A percentile compares a stretch with the other conserved stretches of the same genome.
These are phyloP conservation scores for Aleiodes alternator DNA, from an alignment of 2,888 invertebrate genomes.

Conservation along the genomic window DNA sequence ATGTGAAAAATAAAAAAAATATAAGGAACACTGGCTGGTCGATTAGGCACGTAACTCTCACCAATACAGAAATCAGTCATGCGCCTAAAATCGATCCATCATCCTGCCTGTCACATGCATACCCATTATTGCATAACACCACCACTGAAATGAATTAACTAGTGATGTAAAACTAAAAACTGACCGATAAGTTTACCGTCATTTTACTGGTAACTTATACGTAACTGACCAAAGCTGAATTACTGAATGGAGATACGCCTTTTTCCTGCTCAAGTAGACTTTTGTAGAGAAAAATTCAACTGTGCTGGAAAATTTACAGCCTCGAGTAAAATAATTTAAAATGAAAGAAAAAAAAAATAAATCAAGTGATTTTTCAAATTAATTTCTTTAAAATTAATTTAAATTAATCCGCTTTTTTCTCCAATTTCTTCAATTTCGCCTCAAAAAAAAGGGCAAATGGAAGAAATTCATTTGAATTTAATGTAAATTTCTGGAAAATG, in stretches of 20 bases:
- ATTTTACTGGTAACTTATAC: too few relatives aligned
- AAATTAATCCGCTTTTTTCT: too few relatives aligned
- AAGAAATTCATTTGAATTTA: too few relatives aligned
- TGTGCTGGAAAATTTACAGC: constrained; percentile 9
- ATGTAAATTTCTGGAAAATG: too few relatives aligned
- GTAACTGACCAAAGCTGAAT: too few relatives aligned
- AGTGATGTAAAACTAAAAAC: neutral
- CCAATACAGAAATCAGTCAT: constrained; percentile 10
- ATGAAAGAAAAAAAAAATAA: neutral
- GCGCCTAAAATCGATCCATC: neutral
- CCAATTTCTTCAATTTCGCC: too few relatives aligned
- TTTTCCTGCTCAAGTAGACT: too few relatives aligned
- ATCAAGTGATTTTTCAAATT: too few relatives aligned
- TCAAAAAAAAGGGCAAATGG: too few relatives aligned
- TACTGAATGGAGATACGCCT: too few relatives aligned
- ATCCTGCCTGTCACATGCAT: constrained; percentile 11
- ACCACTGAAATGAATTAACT: neutral
- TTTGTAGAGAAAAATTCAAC: too few relatives aligned
- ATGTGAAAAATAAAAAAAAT: neutral
- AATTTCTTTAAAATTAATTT: neutral
- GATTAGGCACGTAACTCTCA: neutral
- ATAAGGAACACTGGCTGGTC: neutral
- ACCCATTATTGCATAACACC: constrained; percentile 21
- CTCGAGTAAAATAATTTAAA: neutral
- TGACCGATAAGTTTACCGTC: too few relatives aligned